phyloP scores from a whole-genome alignment of 2,888 invertebrate species.

The Campoletis raptor region DNA sequence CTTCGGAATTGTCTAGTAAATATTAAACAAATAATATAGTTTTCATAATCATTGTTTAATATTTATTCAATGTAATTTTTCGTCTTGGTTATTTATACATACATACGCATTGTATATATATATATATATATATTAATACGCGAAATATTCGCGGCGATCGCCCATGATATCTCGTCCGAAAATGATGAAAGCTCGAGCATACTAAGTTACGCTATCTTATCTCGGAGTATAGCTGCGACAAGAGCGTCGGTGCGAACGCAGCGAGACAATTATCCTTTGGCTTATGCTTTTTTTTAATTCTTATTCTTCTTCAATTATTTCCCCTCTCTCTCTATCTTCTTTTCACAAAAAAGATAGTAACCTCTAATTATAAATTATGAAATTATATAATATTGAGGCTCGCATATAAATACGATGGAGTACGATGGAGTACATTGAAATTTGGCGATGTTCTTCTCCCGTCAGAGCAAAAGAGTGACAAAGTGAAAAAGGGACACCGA shows the following conservation, averaged over 20 bases:
- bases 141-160: conserved; percentile 37
- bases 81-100: neutral
- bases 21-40: neutral
- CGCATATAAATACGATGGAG: conserved; percentile 26
- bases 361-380: conserved; percentile 11
- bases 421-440: conserved; percentile 44
- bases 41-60: neutral
- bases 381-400: conserved; percentile 29
- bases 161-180: conserved; percentile 27
- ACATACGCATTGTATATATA: neutral
- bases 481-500: conserved; percentile 34
- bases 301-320: neutral
- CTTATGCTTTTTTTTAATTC: conserved; percentile 1
- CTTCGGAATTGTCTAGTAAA: neutral
- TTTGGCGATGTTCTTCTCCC: conserved; percentile 30
- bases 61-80: conserved; percentile 33
- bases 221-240: conserved; percentile 37
- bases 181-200: conserved; percentile 58
- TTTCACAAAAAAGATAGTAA: conserved; percentile 53
- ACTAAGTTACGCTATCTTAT: conserved; percentile 63
- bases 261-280: conserved; percentile 25
- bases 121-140: no score
- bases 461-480: conserved; percentile 16
- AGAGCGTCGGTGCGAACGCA: conserved; percentile 45
- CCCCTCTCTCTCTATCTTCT: neutral